These are phyloP conservation scores for Branchipolynoe longqiensis DNA, from an alignment of 2,888 invertebrate species.

Conservation along the genomic window DNA sequence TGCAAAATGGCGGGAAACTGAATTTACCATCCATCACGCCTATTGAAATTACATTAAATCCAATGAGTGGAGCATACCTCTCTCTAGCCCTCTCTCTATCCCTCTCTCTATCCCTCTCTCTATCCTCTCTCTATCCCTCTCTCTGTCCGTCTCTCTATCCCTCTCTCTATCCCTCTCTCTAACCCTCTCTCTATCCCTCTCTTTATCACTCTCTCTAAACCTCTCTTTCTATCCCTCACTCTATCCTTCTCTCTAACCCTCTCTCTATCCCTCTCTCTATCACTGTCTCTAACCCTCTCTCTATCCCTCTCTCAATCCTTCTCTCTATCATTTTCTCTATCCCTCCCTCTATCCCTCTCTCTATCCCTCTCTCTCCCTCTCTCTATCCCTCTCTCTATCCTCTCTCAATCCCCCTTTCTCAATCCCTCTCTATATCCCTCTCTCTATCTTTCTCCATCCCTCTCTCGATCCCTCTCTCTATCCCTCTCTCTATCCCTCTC, in stretches of 20 bases:
- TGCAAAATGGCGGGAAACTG: too few species aligned
- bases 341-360: too few species aligned
- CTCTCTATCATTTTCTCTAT: too few species aligned
- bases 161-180: not conserved
- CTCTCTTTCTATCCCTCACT: not conserved
- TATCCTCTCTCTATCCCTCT: not conserved
- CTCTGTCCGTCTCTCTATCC: not conserved
- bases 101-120: not conserved
- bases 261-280: not conserved
- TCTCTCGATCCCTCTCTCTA: too few species aligned
- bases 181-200: not conserved
- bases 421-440: too few species aligned
- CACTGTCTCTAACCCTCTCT: not conserved
- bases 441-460: too few species aligned
- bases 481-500: too few species aligned
- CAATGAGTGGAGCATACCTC: not conserved
- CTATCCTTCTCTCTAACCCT: not conserved
- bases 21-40: too few species aligned
- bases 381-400: too few species aligned
- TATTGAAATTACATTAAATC: too few species aligned
- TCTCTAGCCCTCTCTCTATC: not conserved
- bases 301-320: not conserved
- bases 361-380: too few species aligned
- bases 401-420: too few species aligned
- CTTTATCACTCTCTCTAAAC: not conserved